Base-by-base conservation (phyloP, 2,113 vertebrate genomes). In the Oryzias curvinotus region DNA sequence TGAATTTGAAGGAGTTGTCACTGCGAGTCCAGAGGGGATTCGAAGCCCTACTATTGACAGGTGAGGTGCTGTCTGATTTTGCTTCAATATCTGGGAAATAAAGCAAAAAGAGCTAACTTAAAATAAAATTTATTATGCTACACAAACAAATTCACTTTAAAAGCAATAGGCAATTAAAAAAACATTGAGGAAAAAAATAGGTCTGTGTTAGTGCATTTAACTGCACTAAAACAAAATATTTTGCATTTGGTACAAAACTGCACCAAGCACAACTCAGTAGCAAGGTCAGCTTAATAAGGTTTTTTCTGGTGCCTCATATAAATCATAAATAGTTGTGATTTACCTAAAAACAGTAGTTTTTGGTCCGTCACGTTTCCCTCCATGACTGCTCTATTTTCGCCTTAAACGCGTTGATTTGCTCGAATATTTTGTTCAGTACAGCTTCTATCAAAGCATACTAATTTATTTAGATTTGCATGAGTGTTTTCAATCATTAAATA, bases 1-100 rank as follows among this genome's bases (percentile, higher is more conserved):
- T 85, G 63, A 94, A 93, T 5, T 0, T 78, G 65, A 93, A 94
- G 54, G 75, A 77, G 45, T 80, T 87, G 75, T 90, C 83, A 14
- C 84, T 82, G 4, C 68, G 61, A 7, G 42, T 45, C 71, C 87
- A 90, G 77, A 85, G 52, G 19, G 51, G 51, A 3, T 58, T 64
- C 14, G 67, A 23, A 4, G 45, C 42, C 59, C 30, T 21, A 16
- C 5, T 21, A 12, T 44, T 28, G n/a, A 19, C 18, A 51, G 49
- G 3, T 45, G 60, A 16, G 14, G 52, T 69, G 57, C 56, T 57
- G 48, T 51, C 75, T 7, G 73, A 19, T 10, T 61, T 68, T 0
- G 78, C 66, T 36, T 80, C 55, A 53, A 78, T 82, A 73, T 78
- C 83, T 87, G 74, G 42, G 28, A 25, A 58, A 62, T 23, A 12